Evolutionary conservation across 2,888 invertebrate species (phyloP).

Genomic region (Patella pellucida): DNA sequence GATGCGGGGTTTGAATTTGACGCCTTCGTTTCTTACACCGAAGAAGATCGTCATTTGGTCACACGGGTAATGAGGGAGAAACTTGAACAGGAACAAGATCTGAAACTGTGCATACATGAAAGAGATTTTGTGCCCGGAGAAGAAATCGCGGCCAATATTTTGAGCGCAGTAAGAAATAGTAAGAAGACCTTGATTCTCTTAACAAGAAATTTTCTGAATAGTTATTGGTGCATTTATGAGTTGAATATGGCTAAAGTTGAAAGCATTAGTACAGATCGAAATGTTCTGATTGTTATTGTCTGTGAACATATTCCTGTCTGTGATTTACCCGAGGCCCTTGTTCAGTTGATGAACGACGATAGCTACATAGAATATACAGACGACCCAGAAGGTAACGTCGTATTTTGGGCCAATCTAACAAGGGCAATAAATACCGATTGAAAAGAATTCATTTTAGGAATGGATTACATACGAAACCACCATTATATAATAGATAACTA

Average conservation of each 20-base stretch:
- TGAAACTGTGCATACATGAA: constrained; percentile 32
- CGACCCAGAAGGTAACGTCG: not conserved
- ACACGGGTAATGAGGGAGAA: constrained; percentile 18
- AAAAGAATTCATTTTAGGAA: not conserved
- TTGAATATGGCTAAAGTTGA: constrained; percentile 38
- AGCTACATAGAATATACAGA: constrained; percentile 20
- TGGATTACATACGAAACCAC: no score
- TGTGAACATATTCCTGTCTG: constrained; percentile 17
- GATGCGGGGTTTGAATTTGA: constrained; percentile 25
- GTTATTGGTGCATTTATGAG: constrained; percentile 39
- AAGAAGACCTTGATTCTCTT: constrained; percentile 31
- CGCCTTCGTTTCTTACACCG: constrained; percentile 35
- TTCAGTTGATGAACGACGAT: constrained; percentile 17
- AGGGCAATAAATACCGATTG: not conserved
- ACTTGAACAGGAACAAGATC: constrained; percentile 26
- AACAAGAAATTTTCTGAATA: constrained; percentile 28
- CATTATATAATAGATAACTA: no score
- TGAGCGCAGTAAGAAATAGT: constrained; percentile 31
- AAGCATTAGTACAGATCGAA: constrained; percentile 23
- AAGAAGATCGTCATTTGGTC: constrained; percentile 26
- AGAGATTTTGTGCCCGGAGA: constrained; percentile 32
- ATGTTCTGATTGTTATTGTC: constrained; percentile 19
- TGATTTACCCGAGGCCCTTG: constrained; percentile 14
- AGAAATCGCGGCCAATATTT: constrained; percentile 34
- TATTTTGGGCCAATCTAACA: not conserved